Evolutionary conservation across 2,888 invertebrate species (phyloP), one percentile per base, ranked within the genome.

Genomic region (Ochropacha duplaris): DNA sequence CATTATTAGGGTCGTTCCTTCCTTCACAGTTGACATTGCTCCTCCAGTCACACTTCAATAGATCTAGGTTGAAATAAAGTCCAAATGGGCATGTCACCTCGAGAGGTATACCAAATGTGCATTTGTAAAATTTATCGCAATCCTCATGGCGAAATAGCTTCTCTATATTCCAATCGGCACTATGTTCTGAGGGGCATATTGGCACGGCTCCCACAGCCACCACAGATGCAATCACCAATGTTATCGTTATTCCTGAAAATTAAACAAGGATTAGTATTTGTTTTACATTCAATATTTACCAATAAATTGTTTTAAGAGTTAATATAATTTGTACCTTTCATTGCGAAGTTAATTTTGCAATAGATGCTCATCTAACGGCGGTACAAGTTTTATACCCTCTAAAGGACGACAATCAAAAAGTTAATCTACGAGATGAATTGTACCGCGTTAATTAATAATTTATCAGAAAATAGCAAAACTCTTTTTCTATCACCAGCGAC

Each of bases 111-210:
- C 94, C 95, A 63, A 94, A 94, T 81, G 95, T 94, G 74, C 96
- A 96, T 72, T 95, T 95, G 57, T 95, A 90, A 79, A 94, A 96
- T 73, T 93, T 95, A 58, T 94, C 87, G 74, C 96, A 96, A 55
- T 93, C 89, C 0, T 85, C 88, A 54, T 92, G 91, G 22, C 92
- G 93, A 0, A 95, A 88, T 57, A 95, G 94, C 76, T 93, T 91
- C 62, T 89, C 89, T 22, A 87, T 81, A 22, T 66, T 63, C 86
- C 88, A 88, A 64, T 90, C 70, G 0, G 9, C 19, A 56, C 65
- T 79, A 61, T 88, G 89, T 19, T 83, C 87, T 0, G 70, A 5
- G 0, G 91, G 91, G 57, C 91, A 91, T 56, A 76, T 71, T 73
- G 54, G 0, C 12, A 12, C 8, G 31, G 77, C 78, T 11, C 70